phyloP scores from a whole-genome alignment of 2,113 vertebrate genomes.

The Chelonoidis abingdonii region DNA sequence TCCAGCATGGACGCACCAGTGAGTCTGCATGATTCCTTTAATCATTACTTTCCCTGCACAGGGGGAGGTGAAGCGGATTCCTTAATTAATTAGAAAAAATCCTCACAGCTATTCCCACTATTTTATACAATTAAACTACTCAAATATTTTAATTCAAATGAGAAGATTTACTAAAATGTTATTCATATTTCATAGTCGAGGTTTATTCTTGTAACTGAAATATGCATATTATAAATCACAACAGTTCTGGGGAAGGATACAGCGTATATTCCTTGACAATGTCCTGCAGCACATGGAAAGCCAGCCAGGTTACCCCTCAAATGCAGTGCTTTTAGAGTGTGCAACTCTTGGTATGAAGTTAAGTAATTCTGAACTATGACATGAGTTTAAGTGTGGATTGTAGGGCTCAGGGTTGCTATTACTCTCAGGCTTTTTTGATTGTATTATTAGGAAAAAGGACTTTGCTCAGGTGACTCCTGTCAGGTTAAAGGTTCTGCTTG shows the following conservation, averaged over 20 bases:
- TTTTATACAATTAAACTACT: background rate
- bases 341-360: background rate
- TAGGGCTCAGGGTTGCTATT: background rate
- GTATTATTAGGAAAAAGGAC: background rate
- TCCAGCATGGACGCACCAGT: background rate
- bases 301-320: background rate
- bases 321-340: background rate
- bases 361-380: background rate
- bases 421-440: background rate
- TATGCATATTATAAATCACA: background rate
- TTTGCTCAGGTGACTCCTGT: background rate
- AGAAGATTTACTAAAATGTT: background rate
- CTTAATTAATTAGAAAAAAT: background rate
- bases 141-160: background rate
- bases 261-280: background rate
- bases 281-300: background rate
- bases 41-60: background rate
- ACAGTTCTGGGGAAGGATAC: background rate
- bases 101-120: background rate
- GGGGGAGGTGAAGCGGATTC: background rate
- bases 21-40: background rate
- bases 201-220: background rate
- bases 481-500: background rate
- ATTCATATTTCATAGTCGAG: background rate
- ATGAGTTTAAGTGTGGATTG: background rate